Percentiles rank a stretch among this genome's conserved stretches.
Conservation (phyloP, 2,888 invertebrate genomes). For the Ophion slaviceki region DNA sequence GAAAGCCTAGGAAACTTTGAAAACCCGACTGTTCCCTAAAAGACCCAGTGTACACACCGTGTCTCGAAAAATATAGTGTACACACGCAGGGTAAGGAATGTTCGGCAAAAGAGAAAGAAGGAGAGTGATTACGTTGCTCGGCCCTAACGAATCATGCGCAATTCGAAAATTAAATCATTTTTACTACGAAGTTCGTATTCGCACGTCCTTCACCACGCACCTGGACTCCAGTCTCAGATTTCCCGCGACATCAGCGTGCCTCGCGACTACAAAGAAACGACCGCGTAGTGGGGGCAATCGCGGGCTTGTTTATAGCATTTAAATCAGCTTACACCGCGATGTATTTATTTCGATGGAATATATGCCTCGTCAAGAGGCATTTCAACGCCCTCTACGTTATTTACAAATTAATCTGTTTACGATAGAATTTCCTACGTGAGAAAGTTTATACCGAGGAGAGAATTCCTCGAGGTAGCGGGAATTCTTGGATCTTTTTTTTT, state of each 20-base stretch:
- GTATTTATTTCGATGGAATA: conserved; percentile 22
- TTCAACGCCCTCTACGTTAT: conserved; percentile 43
- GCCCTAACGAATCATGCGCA: conserved; percentile 10
- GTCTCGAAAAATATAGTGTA: no score
- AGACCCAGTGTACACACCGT: no score
- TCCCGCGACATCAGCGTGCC: conserved; percentile 47
- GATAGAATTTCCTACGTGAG: conserved; percentile 24
- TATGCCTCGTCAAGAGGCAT: conserved; percentile 11
- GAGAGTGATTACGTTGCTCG: conserved; percentile 1
- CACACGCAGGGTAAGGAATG: no score
- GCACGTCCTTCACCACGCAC: conserved; percentile 61
- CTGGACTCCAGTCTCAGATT: conserved; percentile 55
- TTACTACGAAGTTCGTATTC: conserved; percentile 21
- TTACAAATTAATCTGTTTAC: conserved; percentile 51
- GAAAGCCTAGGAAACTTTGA: no score
- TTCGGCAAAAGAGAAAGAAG: background rate
- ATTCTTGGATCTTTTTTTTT: conserved; percentile 3
- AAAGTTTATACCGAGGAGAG: conserved; percentile 28
- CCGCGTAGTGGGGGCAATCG: conserved; percentile 13
- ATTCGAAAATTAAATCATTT: conserved; percentile 29
- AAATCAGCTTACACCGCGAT: conserved; percentile 15
- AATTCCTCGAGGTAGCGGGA: conserved; percentile 32
- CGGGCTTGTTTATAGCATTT: conserved; percentile 32
- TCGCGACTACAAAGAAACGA: conserved; percentile 45
- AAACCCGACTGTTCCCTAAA: no score